These are phyloP conservation scores for Indicator indicator DNA, from an alignment of 2,113 vertebrate genomes.

Conservation along the genomic window DNA sequence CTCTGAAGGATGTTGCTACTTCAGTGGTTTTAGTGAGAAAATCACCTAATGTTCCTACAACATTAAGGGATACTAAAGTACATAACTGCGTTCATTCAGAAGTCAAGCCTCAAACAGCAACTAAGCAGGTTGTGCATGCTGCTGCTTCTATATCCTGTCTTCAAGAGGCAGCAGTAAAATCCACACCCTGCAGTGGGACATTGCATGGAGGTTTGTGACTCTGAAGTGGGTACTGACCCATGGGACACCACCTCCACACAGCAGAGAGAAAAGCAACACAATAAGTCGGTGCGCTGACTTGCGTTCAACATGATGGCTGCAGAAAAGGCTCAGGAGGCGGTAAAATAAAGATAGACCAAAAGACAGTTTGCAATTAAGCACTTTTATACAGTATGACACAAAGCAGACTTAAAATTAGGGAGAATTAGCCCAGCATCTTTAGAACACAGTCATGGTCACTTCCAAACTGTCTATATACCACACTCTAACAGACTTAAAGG, in stretches of 20 bases:
- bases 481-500: constrained; percentile 36
- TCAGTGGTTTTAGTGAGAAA: background rate
- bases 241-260: background rate
- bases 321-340: background rate
- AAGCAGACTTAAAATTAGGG: background rate
- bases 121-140: background rate
- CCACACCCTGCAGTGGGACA: background rate
- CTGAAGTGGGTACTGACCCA: background rate
- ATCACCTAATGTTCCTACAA: background rate
- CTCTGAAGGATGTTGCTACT: background rate
- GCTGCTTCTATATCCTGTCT: background rate
- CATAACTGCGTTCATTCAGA: background rate
- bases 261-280: background rate
- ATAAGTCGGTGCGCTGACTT: background rate
- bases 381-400: background rate
- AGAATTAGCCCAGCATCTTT: background rate
- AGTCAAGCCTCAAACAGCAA: background rate
- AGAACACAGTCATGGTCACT: constrained; percentile 26
- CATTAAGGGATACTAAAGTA: background rate
- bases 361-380: constrained; percentile 30
- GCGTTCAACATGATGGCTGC: background rate
- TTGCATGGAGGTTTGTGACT: background rate
- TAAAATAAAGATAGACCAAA: background rate
- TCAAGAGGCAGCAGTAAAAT: background rate
- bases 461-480: background rate